Evolutionary conservation across 2,888 invertebrate species (phyloP), one percentile per base, ranked within the genome.

Genomic region (Empis livida): DNA sequence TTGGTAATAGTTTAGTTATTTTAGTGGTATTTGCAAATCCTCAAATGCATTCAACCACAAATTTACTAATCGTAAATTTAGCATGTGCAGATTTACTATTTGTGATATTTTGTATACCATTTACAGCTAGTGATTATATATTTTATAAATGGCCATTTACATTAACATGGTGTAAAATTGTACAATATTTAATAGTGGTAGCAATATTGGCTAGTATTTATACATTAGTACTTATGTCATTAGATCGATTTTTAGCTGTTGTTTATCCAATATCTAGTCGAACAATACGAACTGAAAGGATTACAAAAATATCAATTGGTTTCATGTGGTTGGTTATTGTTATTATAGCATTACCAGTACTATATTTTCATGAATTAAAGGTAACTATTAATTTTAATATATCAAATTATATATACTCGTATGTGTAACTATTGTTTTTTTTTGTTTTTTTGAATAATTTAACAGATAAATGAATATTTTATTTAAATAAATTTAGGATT

Each of bases 201-300:
- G 90, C 90, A 5, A 92, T 91, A 4, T 90, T 89, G 61, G 89
- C 88, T 10, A 90, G 90, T 55, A 91, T 94, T 9, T 94, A 93
- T 69, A 94, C 93, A 0, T 71, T 95, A 38, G 92, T 94, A 0
- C 75, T 94, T 48, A 94, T 95, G 93, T 90, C 91, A 2, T 67
- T 93, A 42, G 94, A 94, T 68, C 76, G 84, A 49, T 95, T 88
- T 64, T 75, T 95, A 65, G 94, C 94, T 13, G 93, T 95, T 0
- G 92, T 93, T 0, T 89, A 90, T 67, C 93, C 94, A 11, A 86
- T 94, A 55, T 75, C 83, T 0, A 88, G 90, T 13, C 87, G 89
- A 73, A 80, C 83, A 11, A 75, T 87, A 55, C 75, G 92, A 42
- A 91, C 87, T 1, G 85, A 87, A 59, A 74, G 73, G 51, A 85